Base-by-base conservation (phyloP, 2,888 invertebrate species). In the Epirrhoe tristata region DNA sequence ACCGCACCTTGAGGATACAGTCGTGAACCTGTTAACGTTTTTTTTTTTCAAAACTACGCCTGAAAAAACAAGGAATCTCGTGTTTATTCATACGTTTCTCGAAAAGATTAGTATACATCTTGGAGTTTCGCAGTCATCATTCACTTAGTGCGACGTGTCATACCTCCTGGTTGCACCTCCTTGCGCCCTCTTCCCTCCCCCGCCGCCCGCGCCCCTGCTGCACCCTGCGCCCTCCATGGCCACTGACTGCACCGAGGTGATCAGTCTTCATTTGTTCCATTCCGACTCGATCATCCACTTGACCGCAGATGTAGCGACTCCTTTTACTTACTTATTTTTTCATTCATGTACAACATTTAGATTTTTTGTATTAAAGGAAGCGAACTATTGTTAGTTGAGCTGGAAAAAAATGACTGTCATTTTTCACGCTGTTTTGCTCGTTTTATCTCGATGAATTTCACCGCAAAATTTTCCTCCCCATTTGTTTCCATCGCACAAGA, bases 401-500 rank as follows among this genome's bases (percentile, higher is more conserved):
- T 73, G 75, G 85, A 91, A 85, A 91, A 85, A 89, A 89, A 53
- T 87, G 74, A 73, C 77, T 71, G 82, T 77, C 82, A 89, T 91
- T 86, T 87, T 85, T 92, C 87, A 76, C 81, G 67, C 77, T 81
- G 83, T 83, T 89, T 87, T 82, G 81, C 80, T 83, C 82, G 87
- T 61, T 54, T 60, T 51, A 68, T 64, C 54, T 61, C 54, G 89
- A 91, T 90, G 88, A 90, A 91, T 88, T 91, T 87, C 82, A 84
- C 88, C 84, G 83, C 87, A 86, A 91, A 93, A 90, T 91, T 91
- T 93, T 93, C 93, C 93, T 92, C 86, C 81, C 90, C 93, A 93
- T 94, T 93, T 94, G 92, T 94, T 93, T 89, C 91, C 90, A 92
- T 91, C 91, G 91, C 83, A 84, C 85, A 90, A 92, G 92, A 94